Base-by-base conservation (phyloP, 2,113 vertebrate species). In the Heterocephalus glaber region DNA sequence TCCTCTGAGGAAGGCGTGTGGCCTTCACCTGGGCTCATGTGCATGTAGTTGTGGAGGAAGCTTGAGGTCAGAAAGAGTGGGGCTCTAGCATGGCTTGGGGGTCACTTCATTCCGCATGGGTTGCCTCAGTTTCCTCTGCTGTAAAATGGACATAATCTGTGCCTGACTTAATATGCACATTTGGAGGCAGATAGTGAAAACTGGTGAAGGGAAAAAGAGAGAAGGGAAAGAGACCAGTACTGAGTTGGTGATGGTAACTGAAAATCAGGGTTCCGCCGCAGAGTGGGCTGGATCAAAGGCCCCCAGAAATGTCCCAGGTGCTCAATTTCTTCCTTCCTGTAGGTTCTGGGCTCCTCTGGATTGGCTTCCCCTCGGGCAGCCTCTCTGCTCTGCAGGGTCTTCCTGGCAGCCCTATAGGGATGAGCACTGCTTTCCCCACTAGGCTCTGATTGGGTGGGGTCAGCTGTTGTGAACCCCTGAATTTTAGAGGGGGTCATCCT, bases 1-100 rank as follows among this genome's bases (percentile, higher is more conserved):
- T 44, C n/a, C n/a, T 56, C 41, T 12, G 22, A n/a, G 33, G 24
- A 26, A 13, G 14, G 49, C 10, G 24, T 30, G 28, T 49, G 35
- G 3, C 70, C n/a, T 35, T 70, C 1, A 9, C 4, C 26, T 28
- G 30, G 22, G 44, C 30, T 49, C 1, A 0, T 20, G 4, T 16
- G 61, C 14, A 3, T 4, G 30, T 1, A 7, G 44, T 22, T 1
- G 0, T 10, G 28, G 85, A 5, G 30, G 74, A 56, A 66, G 35
- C 41, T 54, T 41, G 28, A 92, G 85, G n/a, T 54, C 35, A 66
- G 63, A 11, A 76, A 81, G 44, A 70, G 26, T 65, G 74, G 35
- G 3, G 38, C 82, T 44, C 47, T 22, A 54, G n/a, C 33, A 8
- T 22, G 44, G 52, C 33, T 47, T 79, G 38, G 33, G 89, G 16